Conservation (phyloP, 2,113 vertebrate genomes). For the Melanocharis versteri region DNA sequence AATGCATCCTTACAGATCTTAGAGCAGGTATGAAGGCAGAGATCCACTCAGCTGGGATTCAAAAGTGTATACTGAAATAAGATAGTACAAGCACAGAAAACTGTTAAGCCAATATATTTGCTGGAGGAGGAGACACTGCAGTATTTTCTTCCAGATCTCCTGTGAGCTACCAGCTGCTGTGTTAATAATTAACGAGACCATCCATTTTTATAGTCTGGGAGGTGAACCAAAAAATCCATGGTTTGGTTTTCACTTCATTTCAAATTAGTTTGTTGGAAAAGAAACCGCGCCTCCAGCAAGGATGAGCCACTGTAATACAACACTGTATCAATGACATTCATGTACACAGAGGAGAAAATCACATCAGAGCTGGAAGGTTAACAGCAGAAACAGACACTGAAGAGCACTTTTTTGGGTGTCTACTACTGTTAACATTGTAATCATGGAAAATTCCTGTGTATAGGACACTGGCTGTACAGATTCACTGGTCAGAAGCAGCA, state of each 20-base stretch:
- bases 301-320: conserved; percentile 9
- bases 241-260: conserved; percentile 50
- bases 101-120: not conserved
- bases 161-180: conserved; percentile 7
- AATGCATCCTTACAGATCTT: not conserved
- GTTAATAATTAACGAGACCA: conserved; percentile 58
- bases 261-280: conserved; percentile 30
- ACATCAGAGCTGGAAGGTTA: not conserved
- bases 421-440: not conserved
- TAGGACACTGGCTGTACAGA: not conserved
- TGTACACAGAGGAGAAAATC: not conserved
- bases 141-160: not conserved
- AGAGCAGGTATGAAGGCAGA: not conserved
- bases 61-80: not conserved
- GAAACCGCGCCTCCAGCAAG: conserved; percentile 26
- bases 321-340: conserved; percentile 21
- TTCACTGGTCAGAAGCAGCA: not conserved
- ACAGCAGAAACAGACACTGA: not conserved
- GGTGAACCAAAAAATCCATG: conserved; percentile 33
- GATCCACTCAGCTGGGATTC: not conserved
- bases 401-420: not conserved
- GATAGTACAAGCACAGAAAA: not conserved
- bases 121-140: not conserved
- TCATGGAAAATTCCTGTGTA: not conserved
- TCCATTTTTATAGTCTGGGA: conserved; percentile 22